Conservation (phyloP, 2,797 vertebrate genomes). For the Micropoecilia bifurca region DNA sequence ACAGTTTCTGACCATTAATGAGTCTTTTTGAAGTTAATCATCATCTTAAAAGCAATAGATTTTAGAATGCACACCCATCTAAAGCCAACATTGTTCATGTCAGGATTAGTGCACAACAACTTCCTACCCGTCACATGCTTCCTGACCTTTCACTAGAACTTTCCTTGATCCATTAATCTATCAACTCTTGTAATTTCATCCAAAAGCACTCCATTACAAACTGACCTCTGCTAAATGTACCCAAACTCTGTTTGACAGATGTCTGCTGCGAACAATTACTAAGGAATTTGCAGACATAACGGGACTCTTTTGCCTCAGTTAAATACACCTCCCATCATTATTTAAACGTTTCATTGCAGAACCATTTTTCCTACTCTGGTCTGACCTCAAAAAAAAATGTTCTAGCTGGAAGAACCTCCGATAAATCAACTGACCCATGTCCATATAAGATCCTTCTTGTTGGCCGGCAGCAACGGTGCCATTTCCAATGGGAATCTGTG, state of each 20-base stretch:
- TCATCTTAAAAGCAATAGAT: not conserved
- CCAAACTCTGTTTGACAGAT: conserved; percentile 48
- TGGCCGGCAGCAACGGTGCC: conserved; percentile 52
- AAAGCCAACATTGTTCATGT: conserved; percentile 2
- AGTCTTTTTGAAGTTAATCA: not conserved
- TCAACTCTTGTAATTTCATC: conserved; percentile 44
- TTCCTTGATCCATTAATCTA: conserved; percentile 47
- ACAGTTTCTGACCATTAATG: not conserved
- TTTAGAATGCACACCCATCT: conserved; percentile 2
- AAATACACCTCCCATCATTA: conserved; percentile 25
- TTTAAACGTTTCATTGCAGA: conserved; percentile 34
- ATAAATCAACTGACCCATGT: conserved; percentile 30
- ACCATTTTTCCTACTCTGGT: conserved; percentile 22
- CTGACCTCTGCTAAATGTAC: conserved; percentile 36
- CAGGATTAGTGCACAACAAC: not conserved
- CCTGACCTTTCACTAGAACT: conserved; percentile 37
- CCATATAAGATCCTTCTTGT: conserved; percentile 54
- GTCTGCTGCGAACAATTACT: conserved; percentile 54
- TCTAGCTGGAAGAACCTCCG: conserved; percentile 49
- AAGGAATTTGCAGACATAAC: conserved; percentile 54
- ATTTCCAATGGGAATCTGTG: conserved; percentile 62
- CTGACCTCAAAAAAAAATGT: conserved; percentile 28
- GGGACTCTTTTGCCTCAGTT: conserved; percentile 32
- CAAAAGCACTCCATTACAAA: conserved; percentile 8
- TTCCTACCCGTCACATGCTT: conserved; percentile 7